Percentiles rank a stretch among this genome's conserved stretches.
phyloP scores from a whole-genome alignment of 1,140 invertebrate genomes.

The Aphelinus atriplicis region DNA sequence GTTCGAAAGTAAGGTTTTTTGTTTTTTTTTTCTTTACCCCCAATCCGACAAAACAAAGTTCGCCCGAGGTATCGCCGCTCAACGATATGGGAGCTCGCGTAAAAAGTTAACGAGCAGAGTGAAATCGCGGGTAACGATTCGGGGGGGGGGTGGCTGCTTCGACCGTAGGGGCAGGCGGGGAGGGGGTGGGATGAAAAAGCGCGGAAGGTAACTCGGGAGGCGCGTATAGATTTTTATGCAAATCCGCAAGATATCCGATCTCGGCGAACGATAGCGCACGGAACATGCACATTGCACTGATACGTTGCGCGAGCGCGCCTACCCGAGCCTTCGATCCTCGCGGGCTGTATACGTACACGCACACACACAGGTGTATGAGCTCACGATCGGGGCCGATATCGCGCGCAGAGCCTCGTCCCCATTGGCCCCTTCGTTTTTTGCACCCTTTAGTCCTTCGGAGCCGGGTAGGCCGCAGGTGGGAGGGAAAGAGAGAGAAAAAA shows the following conservation, averaged over 20 bases:
- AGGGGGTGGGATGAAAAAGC: constrained; percentile 46
- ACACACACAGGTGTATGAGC: too few species aligned
- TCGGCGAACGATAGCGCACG: constrained; percentile 59
- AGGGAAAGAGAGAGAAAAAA: constrained; percentile 11
- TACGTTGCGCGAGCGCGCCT: constrained; percentile 42
- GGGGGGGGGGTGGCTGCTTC: too few species aligned
- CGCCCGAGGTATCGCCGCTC: not conserved
- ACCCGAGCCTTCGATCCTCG: constrained; percentile 49
- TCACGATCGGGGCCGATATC: constrained; percentile 34
- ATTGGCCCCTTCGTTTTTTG: constrained; percentile 6
- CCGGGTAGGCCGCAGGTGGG: constrained; percentile 14
- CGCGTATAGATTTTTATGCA: constrained; percentile 66
- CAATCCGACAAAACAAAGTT: too few species aligned
- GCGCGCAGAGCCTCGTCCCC: not conserved
- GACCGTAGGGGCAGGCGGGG: too few species aligned
- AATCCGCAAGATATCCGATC: constrained; percentile 65
- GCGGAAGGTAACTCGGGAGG: constrained; percentile 49
- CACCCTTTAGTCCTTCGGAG: not conserved
- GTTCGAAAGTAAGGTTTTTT: not conserved
- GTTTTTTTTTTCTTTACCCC: too few species aligned
- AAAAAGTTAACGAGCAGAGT: constrained; percentile 6
- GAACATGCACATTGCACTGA: constrained; percentile 57
- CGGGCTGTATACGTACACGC: not conserved
- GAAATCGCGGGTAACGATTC: not conserved
- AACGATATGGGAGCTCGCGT: not conserved